phyloP scores from a whole-genome alignment of 2,888 invertebrate species.

The Ectemnius continuus region DNA sequence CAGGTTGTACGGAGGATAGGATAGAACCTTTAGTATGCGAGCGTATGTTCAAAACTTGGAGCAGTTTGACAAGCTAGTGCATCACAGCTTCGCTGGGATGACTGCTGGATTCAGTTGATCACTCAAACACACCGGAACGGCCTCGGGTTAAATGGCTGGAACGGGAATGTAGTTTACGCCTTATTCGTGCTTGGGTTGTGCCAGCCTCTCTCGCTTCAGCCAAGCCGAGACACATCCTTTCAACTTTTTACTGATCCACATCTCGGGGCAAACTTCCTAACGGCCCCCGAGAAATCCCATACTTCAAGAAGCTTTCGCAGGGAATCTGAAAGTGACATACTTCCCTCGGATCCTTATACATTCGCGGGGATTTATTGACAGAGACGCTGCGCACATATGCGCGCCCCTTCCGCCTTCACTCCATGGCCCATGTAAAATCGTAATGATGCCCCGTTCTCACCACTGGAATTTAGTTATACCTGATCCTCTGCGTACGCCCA shows the following conservation, averaged over 20 bases:
- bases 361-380: slow-evolving; percentile 1
- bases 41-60: slow-evolving; percentile 46
- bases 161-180: slow-evolving; percentile 51
- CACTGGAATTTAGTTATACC: neutral
- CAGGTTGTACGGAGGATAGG: slow-evolving; percentile 45
- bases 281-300: slow-evolving; percentile 38
- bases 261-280: slow-evolving; percentile 46
- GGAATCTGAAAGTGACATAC: slow-evolving; percentile 31
- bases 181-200: slow-evolving; percentile 38
- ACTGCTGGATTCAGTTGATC: slow-evolving; percentile 42
- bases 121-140: slow-evolving; percentile 33
- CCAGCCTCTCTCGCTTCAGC: slow-evolving; percentile 23
- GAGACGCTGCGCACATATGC: slow-evolving; percentile 12
- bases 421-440: too few species aligned
- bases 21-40: slow-evolving; percentile 45
- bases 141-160: slow-evolving; percentile 46
- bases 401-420: neutral
- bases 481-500: too few species aligned
- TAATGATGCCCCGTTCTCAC: neutral
- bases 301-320: slow-evolving; percentile 29
- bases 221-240: slow-evolving; percentile 7
- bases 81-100: slow-evolving; percentile 33
- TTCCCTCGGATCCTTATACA: slow-evolving; percentile 3
- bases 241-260: slow-evolving; percentile 47
- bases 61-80: slow-evolving; percentile 42